Evolutionary conservation across 1,140 invertebrate species (phyloP).

Genomic region (Drosophila chauvacae): DNA sequence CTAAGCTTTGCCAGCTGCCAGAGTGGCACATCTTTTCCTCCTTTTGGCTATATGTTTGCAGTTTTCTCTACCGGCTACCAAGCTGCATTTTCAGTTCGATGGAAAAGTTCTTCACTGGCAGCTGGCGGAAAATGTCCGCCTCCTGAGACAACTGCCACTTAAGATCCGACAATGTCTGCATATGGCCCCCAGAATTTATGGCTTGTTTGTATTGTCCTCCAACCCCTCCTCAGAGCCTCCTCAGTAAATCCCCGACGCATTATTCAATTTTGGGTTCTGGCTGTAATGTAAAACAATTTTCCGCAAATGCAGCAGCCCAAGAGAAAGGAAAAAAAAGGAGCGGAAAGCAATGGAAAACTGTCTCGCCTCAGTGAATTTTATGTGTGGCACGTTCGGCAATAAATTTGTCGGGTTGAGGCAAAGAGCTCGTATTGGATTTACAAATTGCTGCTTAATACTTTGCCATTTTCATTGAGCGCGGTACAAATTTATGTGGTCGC

Average conservation of each 20-base stretch:
- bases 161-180: conserved; percentile 44
- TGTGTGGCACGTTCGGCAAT: conserved; percentile 71
- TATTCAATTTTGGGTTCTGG: conserved; percentile 64
- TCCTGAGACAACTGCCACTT: conserved; percentile 24
- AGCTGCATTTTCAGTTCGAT: conserved; percentile 24
- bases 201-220: conserved; percentile 40
- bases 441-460: conserved; percentile 63
- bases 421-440: conserved; percentile 55
- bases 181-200: conserved; percentile 57
- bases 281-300: conserved; percentile 60
- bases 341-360: conserved; percentile 28
- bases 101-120: conserved; percentile 16
- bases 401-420: conserved; percentile 48
- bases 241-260: conserved; percentile 47
- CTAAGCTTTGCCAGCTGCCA: conserved; percentile 25
- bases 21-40: not conserved
- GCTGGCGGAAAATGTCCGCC: conserved; percentile 9
- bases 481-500: conserved; percentile 41
- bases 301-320: conserved; percentile 33
- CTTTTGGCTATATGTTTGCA: conserved; percentile 27
- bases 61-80: not conserved
- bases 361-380: conserved; percentile 67
- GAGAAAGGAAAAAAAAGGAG: conserved; percentile 9
- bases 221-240: not conserved
- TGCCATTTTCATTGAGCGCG: conserved; percentile 23